These are phyloP conservation scores for Erythrocebus patas DNA, from an alignment of 2,113 vertebrate species.

Conservation along the genomic window DNA sequence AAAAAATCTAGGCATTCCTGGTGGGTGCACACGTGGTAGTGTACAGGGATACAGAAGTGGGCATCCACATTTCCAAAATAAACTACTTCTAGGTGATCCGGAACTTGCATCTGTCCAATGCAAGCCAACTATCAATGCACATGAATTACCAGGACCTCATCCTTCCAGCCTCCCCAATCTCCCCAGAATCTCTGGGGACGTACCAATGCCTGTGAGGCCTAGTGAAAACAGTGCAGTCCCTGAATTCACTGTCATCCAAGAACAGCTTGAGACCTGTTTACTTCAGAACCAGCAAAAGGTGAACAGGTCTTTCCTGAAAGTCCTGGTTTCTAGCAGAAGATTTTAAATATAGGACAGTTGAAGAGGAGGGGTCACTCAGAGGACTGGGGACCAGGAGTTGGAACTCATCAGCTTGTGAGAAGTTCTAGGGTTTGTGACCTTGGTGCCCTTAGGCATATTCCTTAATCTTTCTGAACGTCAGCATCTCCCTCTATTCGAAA, in stretches of 20 bases:
- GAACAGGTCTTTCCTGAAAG: neutral
- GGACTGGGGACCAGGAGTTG: neutral
- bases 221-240: neutral
- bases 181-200: accelerated
- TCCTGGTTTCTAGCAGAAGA: neutral
- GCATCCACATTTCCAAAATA: accelerated
- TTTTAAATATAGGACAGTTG: neutral
- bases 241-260: neutral
- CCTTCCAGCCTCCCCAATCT: neutral
- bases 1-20: neutral
- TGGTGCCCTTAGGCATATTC: neutral
- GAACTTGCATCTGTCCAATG: accelerated
- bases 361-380: accelerated
- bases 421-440: neutral
- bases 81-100: neutral
- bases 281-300: neutral
- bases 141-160: no score
- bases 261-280: neutral
- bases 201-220: neutral
- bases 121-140: neutral
- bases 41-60: no score
- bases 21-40: accelerated
- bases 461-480: neutral
- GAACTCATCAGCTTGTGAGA: accelerated
- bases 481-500: neutral